These are phyloP conservation scores for Taphrorychus bicolor DNA, from an alignment of 2,888 invertebrate species.

Conservation along the genomic window DNA sequence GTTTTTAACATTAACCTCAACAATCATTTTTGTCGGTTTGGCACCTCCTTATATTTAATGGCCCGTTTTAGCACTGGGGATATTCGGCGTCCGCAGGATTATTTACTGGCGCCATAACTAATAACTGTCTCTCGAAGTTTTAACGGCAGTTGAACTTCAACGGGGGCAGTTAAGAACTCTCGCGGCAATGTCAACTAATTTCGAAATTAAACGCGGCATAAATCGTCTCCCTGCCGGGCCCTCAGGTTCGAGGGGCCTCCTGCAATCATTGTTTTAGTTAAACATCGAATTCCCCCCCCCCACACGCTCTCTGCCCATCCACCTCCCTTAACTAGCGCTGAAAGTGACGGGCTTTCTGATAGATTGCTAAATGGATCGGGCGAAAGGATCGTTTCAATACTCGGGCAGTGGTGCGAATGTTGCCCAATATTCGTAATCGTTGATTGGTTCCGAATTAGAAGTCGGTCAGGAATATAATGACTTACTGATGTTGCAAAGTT, in stretches of 20 bases:
- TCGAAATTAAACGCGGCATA: slow-evolving; percentile 36
- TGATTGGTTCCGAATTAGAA: slow-evolving; percentile 17
- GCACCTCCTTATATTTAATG: slow-evolving; percentile 15
- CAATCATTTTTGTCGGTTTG: background rate
- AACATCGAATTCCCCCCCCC: too few species aligned
- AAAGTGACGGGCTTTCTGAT: slow-evolving; percentile 8
- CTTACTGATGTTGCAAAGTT: slow-evolving; percentile 12
- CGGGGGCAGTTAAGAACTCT: slow-evolving; percentile 31
- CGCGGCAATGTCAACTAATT: slow-evolving; percentile 41
- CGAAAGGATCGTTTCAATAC: slow-evolving; percentile 17
- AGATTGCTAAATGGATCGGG: slow-evolving; percentile 10
- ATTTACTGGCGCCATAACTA: slow-evolving; percentile 39
- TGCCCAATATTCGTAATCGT: slow-evolving; percentile 6
- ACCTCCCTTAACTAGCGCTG: background rate
- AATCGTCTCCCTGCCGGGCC: slow-evolving; percentile 33
- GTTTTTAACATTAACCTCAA: slow-evolving; percentile 4
- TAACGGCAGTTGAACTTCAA: slow-evolving; percentile 40
- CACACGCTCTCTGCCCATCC: too few species aligned
- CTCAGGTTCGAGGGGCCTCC: slow-evolving; percentile 5
- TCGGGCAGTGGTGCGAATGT: slow-evolving; percentile 7
- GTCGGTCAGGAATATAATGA: slow-evolving; percentile 16
- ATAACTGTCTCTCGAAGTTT: slow-evolving; percentile 40
- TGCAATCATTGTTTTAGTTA: slow-evolving; percentile 1
- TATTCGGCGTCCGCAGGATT: slow-evolving; percentile 28
- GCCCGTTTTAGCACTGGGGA: slow-evolving; percentile 24